phyloP scores from a whole-genome alignment of 1,140 invertebrate species.

The Drosophila nigrodunni region DNA sequence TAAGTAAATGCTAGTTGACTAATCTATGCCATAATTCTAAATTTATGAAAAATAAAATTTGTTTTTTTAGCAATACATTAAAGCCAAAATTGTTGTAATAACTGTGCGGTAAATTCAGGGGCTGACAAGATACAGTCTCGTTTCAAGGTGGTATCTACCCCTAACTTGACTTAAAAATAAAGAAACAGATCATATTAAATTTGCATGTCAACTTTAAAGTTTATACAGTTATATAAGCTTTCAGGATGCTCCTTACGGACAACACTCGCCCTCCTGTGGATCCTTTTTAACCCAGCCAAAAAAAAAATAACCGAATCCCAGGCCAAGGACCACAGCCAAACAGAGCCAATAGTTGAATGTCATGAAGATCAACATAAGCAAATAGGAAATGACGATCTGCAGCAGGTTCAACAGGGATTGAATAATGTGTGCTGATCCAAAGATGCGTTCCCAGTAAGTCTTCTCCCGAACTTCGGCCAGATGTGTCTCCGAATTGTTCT shows the following conservation, averaged over 20 bases:
- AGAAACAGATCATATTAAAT: conserved; percentile 13
- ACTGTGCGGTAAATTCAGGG: conserved; percentile 52
- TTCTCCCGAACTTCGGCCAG: conserved; percentile 57
- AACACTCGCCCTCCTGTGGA: conserved; percentile 66
- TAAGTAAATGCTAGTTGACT: conserved; percentile 75
- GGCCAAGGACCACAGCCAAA: conserved; percentile 93
- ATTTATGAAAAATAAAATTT: conserved; percentile 66
- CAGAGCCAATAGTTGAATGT: conserved; percentile 98
- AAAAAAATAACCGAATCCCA: conserved; percentile 95
- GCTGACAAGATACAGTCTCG: conserved; percentile 45
- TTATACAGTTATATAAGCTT: conserved; percentile 9
- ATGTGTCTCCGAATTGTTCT: conserved; percentile 38
- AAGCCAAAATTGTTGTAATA: conserved; percentile 45
- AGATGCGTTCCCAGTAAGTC: conserved; percentile 61
- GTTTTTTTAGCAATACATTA: conserved; percentile 57
- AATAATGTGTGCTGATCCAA: conserved; percentile 87
- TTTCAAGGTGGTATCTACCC: conserved; percentile 2
- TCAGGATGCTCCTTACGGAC: conserved; percentile 39
- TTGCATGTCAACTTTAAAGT: conserved; percentile 11
- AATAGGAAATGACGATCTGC: conserved; percentile 95
- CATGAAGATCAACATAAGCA: conserved; percentile 99
- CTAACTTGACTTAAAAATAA: conserved; percentile 11
- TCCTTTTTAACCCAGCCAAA: conserved; percentile 91
- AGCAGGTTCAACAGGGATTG: conserved; percentile 95
- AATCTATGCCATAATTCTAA: conserved; percentile 70